Evolutionary conservation across 2,797 vertebrate genomes (phyloP).

Genomic region (Protosalanx chinensis): DNA sequence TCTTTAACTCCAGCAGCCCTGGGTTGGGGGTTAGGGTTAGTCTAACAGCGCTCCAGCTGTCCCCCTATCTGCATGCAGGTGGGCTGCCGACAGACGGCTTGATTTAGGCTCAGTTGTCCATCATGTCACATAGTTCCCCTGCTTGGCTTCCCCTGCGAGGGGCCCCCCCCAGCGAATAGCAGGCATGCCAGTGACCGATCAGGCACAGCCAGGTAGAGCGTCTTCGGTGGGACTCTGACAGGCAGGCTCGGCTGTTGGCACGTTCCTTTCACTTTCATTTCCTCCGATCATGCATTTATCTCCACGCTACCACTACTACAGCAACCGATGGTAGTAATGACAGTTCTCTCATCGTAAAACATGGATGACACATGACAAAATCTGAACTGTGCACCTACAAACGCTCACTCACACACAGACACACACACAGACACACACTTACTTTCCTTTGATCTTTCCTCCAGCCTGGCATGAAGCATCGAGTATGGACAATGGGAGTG

Average conservation of each 20-base stretch:
- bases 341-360: background rate
- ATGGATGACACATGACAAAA: slow-evolving; percentile 1
- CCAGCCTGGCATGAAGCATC: slow-evolving; percentile 60
- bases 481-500: slow-evolving; percentile 40
- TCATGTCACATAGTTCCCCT: background rate
- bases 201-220: slow-evolving; percentile 4
- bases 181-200: slow-evolving; percentile 3
- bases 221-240: background rate
- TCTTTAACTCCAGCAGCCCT: background rate
- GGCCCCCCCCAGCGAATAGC: slow-evolving; percentile 1
- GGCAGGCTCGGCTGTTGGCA: slow-evolving; percentile 17
- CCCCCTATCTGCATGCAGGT: background rate
- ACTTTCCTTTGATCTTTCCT: slow-evolving; percentile 53
- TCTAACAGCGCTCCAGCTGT: background rate
- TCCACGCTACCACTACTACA: background rate
- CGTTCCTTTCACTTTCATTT: background rate
- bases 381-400: background rate
- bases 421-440: slow-evolving; percentile 12
- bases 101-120: background rate
- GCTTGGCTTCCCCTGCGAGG: background rate
- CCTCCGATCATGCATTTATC: background rate
- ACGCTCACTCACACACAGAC: background rate
- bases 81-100: background rate
- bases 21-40: too few species aligned
- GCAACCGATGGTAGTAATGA: too few species aligned